These are phyloP conservation scores for Tryphoninae sp. DNA, from an alignment of 2,888 invertebrate species.

Conservation along the genomic window DNA sequence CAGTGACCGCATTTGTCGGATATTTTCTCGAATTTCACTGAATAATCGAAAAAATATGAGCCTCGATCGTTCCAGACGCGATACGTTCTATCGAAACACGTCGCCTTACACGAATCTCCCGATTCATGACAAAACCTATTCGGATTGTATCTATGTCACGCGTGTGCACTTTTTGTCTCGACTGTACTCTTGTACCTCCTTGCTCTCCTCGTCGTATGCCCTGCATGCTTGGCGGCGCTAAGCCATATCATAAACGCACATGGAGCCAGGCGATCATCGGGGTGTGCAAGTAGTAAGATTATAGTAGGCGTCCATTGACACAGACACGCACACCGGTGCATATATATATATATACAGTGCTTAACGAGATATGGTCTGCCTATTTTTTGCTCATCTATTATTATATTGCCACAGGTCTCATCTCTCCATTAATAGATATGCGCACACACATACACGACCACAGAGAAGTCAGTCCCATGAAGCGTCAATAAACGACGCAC, in stretches of 20 bases:
- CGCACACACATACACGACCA: too few relatives aligned
- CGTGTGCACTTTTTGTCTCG: slow-evolving; percentile 71
- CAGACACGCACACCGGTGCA: too few relatives aligned
- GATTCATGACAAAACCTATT: slow-evolving; percentile 59
- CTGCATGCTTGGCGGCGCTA: slow-evolving; percentile 35
- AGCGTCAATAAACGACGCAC: too few relatives aligned
- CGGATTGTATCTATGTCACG: slow-evolving; percentile 75
- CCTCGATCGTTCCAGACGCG: not conserved
- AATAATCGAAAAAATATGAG: not conserved
- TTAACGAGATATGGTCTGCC: too few relatives aligned
- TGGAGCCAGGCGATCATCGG: slow-evolving; percentile 14
- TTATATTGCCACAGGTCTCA: too few relatives aligned
- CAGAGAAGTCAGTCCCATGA: too few relatives aligned
- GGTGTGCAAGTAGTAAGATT: too few relatives aligned
- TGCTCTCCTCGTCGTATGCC: slow-evolving; percentile 59
- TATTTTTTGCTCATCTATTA: too few relatives aligned
- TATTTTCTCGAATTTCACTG: slow-evolving; percentile 35
- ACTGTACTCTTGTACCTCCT: slow-evolving; percentile 73
- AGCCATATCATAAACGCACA: slow-evolving; percentile 40
- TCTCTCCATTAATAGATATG: too few relatives aligned
- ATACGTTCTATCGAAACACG: not conserved
- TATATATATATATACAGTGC: too few relatives aligned
- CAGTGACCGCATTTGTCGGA: slow-evolving; percentile 83
- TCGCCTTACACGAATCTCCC: not conserved
- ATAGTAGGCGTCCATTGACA: too few relatives aligned